These are phyloP conservation scores for Sebastes hubbsi DNA, from an alignment of 2,797 vertebrate species.

Conservation along the genomic window DNA sequence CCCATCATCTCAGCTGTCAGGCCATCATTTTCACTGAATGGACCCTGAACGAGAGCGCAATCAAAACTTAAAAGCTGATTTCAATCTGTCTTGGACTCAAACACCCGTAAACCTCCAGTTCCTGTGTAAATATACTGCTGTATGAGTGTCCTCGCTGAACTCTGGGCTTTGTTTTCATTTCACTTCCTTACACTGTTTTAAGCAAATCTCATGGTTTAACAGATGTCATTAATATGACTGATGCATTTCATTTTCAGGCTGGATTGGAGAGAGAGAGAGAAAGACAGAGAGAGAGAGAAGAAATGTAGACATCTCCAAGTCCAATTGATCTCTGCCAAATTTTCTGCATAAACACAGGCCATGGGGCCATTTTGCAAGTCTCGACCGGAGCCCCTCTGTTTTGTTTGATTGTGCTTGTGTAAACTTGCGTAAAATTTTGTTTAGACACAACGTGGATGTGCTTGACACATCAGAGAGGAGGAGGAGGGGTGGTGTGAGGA, in stretches of 20 bases:
- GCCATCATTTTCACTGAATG: not conserved
- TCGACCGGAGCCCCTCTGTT: conserved; percentile 57
- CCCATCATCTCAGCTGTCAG: not conserved
- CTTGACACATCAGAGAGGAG: conserved; percentile 48
- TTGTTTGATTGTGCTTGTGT: conserved; percentile 70
- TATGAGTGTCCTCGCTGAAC: conserved; percentile 28
- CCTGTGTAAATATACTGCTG: not conserved
- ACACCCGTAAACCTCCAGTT: not conserved
- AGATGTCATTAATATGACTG: conserved; percentile 35
- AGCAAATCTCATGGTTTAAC: conserved; percentile 18
- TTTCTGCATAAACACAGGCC: conserved; percentile 55
- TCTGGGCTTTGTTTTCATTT: conserved; percentile 32
- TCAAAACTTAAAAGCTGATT: not conserved
- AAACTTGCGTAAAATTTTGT: conserved; percentile 71
- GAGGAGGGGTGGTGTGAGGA: not conserved
- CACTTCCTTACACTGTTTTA: conserved; percentile 29
- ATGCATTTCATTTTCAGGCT: conserved; percentile 34
- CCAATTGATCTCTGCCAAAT: conserved; percentile 50
- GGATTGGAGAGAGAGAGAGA: not conserved
- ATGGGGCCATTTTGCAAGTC: conserved; percentile 51
- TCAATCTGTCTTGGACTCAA: not conserved
- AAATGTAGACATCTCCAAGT: conserved; percentile 55
- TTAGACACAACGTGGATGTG: conserved; percentile 65
- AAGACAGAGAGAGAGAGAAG: not conserved
- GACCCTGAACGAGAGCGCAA: not conserved